Evolutionary conservation across 2,113 vertebrate species (phyloP).

Genomic region (Silurus meridionalis): DNA sequence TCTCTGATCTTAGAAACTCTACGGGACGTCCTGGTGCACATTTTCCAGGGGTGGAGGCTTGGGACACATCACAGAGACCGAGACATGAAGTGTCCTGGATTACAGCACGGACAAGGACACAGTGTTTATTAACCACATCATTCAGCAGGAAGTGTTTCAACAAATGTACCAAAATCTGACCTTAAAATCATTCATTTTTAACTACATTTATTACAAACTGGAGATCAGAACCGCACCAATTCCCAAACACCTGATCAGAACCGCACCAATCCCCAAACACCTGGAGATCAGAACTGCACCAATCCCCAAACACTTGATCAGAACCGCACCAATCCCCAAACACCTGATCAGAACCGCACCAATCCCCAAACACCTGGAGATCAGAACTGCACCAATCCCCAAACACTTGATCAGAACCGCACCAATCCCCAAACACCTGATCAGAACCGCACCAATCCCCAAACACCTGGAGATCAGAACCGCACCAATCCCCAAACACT

Average conservation of each 20-base stretch:
- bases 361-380: no score
- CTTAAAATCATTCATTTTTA: neutral
- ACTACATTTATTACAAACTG: neutral
- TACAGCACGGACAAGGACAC: neutral
- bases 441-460: no score
- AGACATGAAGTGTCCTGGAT: constrained; percentile 7
- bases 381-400: no score
- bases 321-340: no score
- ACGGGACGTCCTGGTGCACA: neutral
- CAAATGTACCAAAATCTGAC: no score
- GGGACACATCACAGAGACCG: neutral
- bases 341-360: no score
- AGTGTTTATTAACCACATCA: neutral
- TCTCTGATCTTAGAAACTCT: neutral
- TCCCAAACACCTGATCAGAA: neutral
- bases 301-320: no score
- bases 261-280: neutral
- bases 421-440: no score
- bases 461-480: neutral
- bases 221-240: neutral
- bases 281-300: no score
- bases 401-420: no score
- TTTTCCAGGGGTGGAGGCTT: neutral
- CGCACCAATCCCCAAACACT: no score
- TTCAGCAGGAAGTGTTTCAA: neutral